A percentile compares a stretch with the other conserved stretches of the same genome.
Evolutionary conservation across 2,113 vertebrate genomes (phyloP).

Genomic region (Sigmodon hispidus): DNA sequence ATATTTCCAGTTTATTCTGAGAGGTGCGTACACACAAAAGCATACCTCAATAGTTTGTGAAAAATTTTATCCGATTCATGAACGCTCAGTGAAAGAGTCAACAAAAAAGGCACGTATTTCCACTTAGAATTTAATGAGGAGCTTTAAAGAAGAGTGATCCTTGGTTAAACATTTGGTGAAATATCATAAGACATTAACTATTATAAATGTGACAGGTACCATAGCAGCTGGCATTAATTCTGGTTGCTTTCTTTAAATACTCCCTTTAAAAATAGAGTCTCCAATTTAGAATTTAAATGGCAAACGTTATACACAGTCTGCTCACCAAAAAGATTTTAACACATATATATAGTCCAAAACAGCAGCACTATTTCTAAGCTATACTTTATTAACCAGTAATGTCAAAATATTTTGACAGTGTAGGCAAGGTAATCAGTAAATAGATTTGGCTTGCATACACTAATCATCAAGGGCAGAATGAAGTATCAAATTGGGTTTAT

Average conservation of each 20-base stretch:
- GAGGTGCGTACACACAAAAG: not conserved
- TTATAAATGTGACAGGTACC: not conserved
- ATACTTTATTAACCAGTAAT: not conserved
- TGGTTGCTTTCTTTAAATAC: conserved; percentile 3
- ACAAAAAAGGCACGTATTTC: not conserved
- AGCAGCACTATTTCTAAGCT: not conserved
- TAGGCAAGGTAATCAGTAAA: conserved; percentile 21
- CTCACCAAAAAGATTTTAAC: conserved; percentile 41
- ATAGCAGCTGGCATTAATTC: not conserved
- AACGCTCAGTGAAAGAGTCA: not conserved
- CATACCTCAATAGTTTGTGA: not conserved
- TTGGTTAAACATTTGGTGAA: conserved; percentile 33
- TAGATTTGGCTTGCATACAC: not conserved
- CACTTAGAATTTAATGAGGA: not conserved
- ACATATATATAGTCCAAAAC: not conserved
- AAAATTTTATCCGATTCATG: not conserved
- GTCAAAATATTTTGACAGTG: conserved; percentile 23
- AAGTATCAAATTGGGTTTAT: not conserved
- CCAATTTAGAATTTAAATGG: not conserved
- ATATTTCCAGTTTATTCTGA: conserved; percentile 38
- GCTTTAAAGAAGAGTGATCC: not conserved
- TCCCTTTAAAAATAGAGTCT: not conserved
- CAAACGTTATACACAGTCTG: conserved; percentile 1
- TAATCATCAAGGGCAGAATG: not conserved
- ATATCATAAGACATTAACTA: not conserved